phyloP scores from a whole-genome alignment of 2,797 vertebrate species.

The Hipposideros larvatus region DNA sequence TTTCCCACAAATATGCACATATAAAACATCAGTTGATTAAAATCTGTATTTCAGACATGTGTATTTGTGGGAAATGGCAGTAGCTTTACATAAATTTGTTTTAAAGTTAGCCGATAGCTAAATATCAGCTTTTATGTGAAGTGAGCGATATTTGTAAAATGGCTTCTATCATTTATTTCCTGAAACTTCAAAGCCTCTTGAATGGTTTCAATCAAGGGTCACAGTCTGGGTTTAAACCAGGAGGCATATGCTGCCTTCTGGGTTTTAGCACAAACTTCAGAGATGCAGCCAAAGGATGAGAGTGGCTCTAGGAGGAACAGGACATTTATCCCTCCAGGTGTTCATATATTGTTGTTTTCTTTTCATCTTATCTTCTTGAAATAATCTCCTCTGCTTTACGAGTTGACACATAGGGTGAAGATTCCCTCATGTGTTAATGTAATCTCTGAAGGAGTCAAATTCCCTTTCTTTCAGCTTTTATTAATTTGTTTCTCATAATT shows the following conservation, averaged over 20 bases:
- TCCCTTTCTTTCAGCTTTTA: slow-evolving; percentile 73
- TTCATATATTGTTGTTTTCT: slow-evolving; percentile 71
- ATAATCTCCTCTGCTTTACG: slow-evolving; percentile 71
- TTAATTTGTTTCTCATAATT: slow-evolving; percentile 85
- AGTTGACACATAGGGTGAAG: slow-evolving; percentile 73
- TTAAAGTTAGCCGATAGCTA: not conserved
- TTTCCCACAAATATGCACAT: not conserved
- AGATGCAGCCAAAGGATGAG: slow-evolving; percentile 21
- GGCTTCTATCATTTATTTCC: not conserved
- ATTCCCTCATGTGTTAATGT: slow-evolving; percentile 65
- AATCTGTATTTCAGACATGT: not conserved
- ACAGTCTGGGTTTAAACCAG: not conserved
- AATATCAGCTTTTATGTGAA: slow-evolving; percentile 17
- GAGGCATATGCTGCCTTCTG: not conserved
- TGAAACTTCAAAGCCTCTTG: not conserved
- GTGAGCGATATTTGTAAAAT: slow-evolving; percentile 21
- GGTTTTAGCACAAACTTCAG: slow-evolving; percentile 60
- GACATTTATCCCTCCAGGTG: slow-evolving; percentile 72
- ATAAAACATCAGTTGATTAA: not conserved
- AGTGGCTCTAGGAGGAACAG: slow-evolving; percentile 13
- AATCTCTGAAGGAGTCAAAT: slow-evolving; percentile 72
- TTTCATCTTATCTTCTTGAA: slow-evolving; percentile 72
- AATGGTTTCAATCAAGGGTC: slow-evolving; percentile 29
- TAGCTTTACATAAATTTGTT: slow-evolving; percentile 47
- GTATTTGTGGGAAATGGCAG: not conserved